Evolutionary conservation across 2,888 invertebrate species (phyloP), one percentile per base, ranked within the genome.

Genomic region (Melitaea athalia): DNA sequence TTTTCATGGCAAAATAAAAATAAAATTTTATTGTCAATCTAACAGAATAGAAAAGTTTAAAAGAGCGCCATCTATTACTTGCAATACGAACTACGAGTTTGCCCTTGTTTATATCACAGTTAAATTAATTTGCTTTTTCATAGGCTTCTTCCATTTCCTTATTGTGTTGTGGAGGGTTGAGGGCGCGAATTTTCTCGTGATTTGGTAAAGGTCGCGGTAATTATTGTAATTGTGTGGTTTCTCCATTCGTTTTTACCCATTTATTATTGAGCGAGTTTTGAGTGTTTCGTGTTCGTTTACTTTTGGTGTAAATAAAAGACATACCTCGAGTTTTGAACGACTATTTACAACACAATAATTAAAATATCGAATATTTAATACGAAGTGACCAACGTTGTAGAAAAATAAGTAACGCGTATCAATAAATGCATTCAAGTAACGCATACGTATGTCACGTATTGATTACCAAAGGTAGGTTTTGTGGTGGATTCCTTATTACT

Each of bases 61-160:
- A 77, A 80, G 77, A 82, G 77, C 79, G 82, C 82, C 86, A 87
- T 88, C 85, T 87, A 88, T 88, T 88, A 88, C 88, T 88, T 86
- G 88, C 85, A 85, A 83, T 80, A 78, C 81, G 83, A 80, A 85
- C 81, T 81, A 85, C 81, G 79, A 79, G 83, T 80, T 84, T 84
- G 87, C 90, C 89, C 90, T 89, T 89, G 89, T 90, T 91, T 90
- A 91, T 88, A 89, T 88, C 88, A 89, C 91, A 70, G 66, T 89
- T 90, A 90, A 91, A 87, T 91, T 91, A 91, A 91, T 91, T 92
- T 91, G 89, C 88, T 89, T 91, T 90, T 91, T 91, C 88, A 89
- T 88, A 85, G 91, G 90, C 88, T 91, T 91, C 91, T 88, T 87
- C 86, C 85, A 88, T 86, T 88, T 86, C 85, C 84, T 85, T 84